Evolutionary conservation across 2,797 vertebrate genomes (phyloP).

Genomic region (Centropyge bicolor): DNA sequence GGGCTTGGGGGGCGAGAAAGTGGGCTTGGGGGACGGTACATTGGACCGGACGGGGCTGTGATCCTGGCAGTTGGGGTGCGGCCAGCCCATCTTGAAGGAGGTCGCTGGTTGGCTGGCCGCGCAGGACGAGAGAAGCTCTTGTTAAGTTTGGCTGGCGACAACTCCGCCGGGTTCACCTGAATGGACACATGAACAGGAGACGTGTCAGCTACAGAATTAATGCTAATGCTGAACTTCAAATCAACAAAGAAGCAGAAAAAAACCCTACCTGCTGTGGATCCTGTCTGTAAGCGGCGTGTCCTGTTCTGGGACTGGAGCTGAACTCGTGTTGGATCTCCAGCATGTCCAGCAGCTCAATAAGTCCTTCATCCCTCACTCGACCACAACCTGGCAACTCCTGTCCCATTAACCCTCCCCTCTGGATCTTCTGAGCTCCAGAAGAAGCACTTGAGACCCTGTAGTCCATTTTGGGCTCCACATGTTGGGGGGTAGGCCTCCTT

Average conservation of each 20-base stretch:
- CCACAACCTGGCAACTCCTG: conserved; percentile 72
- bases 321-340: conserved; percentile 88
- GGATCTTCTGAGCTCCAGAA: conserved; percentile 67
- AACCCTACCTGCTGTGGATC: conserved; percentile 73
- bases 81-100: conserved; percentile 95
- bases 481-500: conserved; percentile 62
- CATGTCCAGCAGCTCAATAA: conserved; percentile 88
- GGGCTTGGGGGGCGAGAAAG: conserved; percentile 67
- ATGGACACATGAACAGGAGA: conserved; percentile 5
- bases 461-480: conserved; percentile 74
- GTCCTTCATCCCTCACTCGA: conserved; percentile 74
- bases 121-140: conserved; percentile 94
- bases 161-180: conserved; percentile 72
- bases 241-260: not conserved
- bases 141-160: conserved; percentile 63
- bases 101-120: conserved; percentile 93
- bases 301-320: conserved; percentile 77
- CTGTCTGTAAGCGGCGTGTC: conserved; percentile 66
- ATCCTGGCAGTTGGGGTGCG: conserved; percentile 70
- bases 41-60: conserved; percentile 64
- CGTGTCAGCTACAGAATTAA: not conserved
- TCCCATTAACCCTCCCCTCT: conserved; percentile 75
- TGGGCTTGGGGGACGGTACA: conserved; percentile 75
- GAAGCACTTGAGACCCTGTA: conserved; percentile 57
- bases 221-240: not conserved